These are phyloP conservation scores for Acridotheres tristis DNA, from an alignment of 2,797 vertebrate species.

Conservation along the genomic window DNA sequence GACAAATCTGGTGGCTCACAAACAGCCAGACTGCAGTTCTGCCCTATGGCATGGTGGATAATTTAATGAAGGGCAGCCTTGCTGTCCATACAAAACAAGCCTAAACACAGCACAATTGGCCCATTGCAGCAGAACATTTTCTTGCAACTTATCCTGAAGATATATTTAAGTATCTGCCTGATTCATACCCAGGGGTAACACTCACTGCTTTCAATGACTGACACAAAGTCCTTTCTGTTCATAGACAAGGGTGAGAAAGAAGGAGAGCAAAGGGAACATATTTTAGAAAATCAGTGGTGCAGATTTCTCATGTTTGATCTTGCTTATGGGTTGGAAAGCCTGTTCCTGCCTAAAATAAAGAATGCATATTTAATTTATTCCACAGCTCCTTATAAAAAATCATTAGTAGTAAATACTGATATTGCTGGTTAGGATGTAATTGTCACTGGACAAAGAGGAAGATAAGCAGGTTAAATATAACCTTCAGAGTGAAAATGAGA, in stretches of 20 bases:
- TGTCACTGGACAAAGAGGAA: background rate
- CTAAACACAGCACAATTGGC: background rate
- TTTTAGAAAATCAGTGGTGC: conserved; percentile 26
- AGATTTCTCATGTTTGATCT: conserved; percentile 21
- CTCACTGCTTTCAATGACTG: conserved; percentile 35
- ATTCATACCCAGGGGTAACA: conserved; percentile 36
- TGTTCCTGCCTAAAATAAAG: background rate
- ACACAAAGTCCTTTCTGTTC: conserved; percentile 59
- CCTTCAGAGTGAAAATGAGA: background rate
- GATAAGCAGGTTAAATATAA: background rate
- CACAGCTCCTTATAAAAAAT: background rate
- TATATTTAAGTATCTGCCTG: conserved; percentile 25
- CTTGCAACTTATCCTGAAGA: conserved; percentile 26
- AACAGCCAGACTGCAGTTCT: background rate
- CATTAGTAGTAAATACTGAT: background rate
- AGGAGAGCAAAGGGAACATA: conserved; percentile 16
- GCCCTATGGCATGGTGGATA: background rate
- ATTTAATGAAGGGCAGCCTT: background rate
- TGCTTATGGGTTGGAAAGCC: background rate
- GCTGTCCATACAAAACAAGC: background rate
- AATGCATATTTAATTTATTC: background rate
- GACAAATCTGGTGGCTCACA: background rate
- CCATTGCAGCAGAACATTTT: background rate
- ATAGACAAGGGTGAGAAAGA: background rate
- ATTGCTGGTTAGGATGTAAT: background rate